Conservation (phyloP, 2,113 vertebrate species). For the Leptobrachium ailaonicum region DNA sequence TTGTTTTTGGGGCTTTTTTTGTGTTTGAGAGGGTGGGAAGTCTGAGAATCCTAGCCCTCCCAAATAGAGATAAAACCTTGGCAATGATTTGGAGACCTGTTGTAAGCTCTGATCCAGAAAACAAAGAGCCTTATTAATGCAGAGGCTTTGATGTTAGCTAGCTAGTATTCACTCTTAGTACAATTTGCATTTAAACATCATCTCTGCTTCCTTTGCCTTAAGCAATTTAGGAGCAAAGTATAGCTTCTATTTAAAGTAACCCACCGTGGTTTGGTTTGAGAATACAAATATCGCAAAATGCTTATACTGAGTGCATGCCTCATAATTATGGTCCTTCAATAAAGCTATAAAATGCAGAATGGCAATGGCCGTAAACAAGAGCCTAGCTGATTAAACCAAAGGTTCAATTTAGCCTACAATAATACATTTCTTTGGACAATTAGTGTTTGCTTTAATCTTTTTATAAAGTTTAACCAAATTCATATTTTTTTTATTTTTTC, state of each 20-base stretch:
- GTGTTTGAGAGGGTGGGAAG: constrained; percentile 63
- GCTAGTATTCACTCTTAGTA: constrained; percentile 81
- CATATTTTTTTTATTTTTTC: neutral
- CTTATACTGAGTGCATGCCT: constrained; percentile 67
- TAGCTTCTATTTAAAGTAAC: constrained; percentile 84
- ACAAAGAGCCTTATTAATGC: constrained; percentile 94
- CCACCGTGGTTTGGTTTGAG: constrained; percentile 69
- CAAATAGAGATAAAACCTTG: constrained; percentile 72
- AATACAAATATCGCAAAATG: constrained; percentile 72
- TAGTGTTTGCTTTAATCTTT: constrained; percentile 13
- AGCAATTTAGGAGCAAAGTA: constrained; percentile 74
- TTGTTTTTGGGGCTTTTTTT: constrained; percentile 56
- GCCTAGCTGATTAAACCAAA: constrained; percentile 13
- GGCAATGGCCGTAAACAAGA: constrained; percentile 19
- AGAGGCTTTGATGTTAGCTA: constrained; percentile 92
- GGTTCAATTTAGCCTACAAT: constrained; percentile 14
- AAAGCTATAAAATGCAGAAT: constrained; percentile 55
- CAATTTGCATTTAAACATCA: constrained; percentile 72
- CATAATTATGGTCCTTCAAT: constrained; percentile 62
- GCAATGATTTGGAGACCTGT: constrained; percentile 80
- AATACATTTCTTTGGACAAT: constrained; percentile 21
- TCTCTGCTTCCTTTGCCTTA: constrained; percentile 74
- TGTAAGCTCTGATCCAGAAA: constrained; percentile 89
- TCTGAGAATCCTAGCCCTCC: constrained; percentile 76
- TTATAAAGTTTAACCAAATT: neutral